Evolutionary conservation across 2,797 vertebrate species (phyloP).

Genomic region (Anguilla anguilla): DNA sequence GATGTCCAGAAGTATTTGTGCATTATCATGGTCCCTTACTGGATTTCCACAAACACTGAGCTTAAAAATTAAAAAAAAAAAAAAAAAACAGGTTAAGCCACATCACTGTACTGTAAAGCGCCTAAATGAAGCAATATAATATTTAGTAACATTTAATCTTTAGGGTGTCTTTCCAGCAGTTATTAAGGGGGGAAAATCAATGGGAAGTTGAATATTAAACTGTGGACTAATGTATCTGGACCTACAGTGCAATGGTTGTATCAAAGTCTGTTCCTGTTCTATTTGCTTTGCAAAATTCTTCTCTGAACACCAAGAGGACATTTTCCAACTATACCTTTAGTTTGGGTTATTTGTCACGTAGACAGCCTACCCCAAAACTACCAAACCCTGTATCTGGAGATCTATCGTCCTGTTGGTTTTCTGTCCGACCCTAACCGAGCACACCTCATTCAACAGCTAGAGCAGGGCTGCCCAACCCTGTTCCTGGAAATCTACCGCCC

Average conservation of each 20-base stretch:
- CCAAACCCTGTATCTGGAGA: no score
- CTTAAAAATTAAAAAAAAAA: neutral
- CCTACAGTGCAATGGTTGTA: neutral
- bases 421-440: no score
- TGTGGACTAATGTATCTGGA: conserved; percentile 41
- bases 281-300: neutral
- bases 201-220: conserved; percentile 55
- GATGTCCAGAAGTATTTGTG: no score
- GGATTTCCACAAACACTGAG: neutral
- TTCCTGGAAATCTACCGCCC: no score
- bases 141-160: neutral
- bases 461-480: no score
- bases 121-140: neutral
- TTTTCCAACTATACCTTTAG: neutral
- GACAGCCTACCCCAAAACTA: neutral
- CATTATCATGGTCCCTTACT: neutral
- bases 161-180: neutral
- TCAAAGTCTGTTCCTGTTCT: neutral
- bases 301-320: neutral
- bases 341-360: neutral
- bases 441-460: no score
- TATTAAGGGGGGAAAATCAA: neutral
- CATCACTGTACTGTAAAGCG: neutral
- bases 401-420: no score
- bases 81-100: neutral